Percentiles rank a stretch among this genome's conserved stretches.
These are phyloP conservation scores for Miniopterus natalensis DNA, from an alignment of 2,113 vertebrate genomes.

Conservation along the genomic window DNA sequence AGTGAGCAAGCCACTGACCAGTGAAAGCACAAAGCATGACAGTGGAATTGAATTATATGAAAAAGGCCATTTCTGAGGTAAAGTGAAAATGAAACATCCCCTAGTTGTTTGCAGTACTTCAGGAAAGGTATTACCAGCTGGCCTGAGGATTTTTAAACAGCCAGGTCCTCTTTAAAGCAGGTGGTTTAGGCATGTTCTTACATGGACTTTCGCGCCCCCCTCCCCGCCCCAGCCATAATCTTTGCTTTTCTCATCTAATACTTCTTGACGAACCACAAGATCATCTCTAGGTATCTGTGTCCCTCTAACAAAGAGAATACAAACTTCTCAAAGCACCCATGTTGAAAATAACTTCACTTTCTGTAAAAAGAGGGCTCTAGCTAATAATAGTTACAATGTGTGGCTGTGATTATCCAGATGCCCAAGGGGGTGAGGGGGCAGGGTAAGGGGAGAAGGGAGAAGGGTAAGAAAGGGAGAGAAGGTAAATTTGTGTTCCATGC, in stretches of 20 bases:
- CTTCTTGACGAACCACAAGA: conserved; percentile 56
- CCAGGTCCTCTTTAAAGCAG: conserved; percentile 70
- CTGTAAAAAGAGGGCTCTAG: conserved; percentile 44
- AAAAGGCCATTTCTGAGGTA: conserved; percentile 71
- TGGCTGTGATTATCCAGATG: conserved; percentile 73
- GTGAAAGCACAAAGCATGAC: conserved; percentile 64
- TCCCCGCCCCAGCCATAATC: conserved; percentile 55
- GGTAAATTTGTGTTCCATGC: not conserved
- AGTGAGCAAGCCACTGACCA: conserved; percentile 77
- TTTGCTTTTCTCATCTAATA: conserved; percentile 62
- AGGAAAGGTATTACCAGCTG: conserved; percentile 69
- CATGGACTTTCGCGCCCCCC: conserved; percentile 50
- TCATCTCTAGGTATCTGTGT: conserved; percentile 50
- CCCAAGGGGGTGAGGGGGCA: not conserved
- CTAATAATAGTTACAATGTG: conserved; percentile 19
- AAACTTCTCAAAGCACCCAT: conserved; percentile 4
- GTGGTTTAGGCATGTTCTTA: conserved; percentile 74
- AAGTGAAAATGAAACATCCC: conserved; percentile 77
- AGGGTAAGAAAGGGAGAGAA: conserved; percentile 3
- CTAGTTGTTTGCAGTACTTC: not conserved
- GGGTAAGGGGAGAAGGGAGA: not conserved
- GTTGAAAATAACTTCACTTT: conserved; percentile 69
- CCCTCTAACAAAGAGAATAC: conserved; percentile 45
- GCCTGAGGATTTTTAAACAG: conserved; percentile 71
- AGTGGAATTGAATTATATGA: conserved; percentile 77